A percentile compares a stretch with the other conserved stretches of the same genome.
phyloP scores from a whole-genome alignment of 2,888 invertebrate genomes.

The Erebia epiphron region DNA sequence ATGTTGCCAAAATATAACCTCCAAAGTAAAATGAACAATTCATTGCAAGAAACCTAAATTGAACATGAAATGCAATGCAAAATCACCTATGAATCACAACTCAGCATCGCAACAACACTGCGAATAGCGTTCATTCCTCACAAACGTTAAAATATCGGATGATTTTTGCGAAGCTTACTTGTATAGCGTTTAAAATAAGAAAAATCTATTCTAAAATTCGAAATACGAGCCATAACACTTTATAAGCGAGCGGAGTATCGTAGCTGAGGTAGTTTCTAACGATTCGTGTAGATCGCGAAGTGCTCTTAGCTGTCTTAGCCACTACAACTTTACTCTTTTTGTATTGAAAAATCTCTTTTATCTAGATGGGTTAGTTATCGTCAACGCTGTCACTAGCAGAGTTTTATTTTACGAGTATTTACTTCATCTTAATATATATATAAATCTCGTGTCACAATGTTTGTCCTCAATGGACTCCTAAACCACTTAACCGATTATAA shows the following conservation, averaged over 20 bases:
- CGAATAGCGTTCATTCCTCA: too few species aligned
- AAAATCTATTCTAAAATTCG: not conserved
- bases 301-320: constrained; percentile 15
- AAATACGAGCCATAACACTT: not conserved
- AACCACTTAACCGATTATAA: too few species aligned
- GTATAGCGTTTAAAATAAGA: not conserved
- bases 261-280: constrained; percentile 44
- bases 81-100: too few species aligned
- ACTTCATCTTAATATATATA: too few species aligned
- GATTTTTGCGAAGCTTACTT: not conserved
- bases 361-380: not conserved
- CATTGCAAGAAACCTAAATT: too few species aligned
- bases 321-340: constrained; percentile 1
- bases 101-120: too few species aligned
- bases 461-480: too few species aligned
- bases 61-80: too few species aligned
- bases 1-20: too few species aligned
- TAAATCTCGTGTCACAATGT: too few species aligned
- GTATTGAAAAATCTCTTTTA: constrained; percentile 11
- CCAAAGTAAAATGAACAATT: too few species aligned
- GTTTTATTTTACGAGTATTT: not conserved
- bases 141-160: too few species aligned
- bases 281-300: constrained; percentile 43
- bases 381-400: not conserved
- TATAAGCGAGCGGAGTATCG: constrained; percentile 19